Evolutionary conservation across 2,888 invertebrate species (phyloP), one percentile per base, ranked within the genome.

Genomic region (Eremobia ochroleuca): DNA sequence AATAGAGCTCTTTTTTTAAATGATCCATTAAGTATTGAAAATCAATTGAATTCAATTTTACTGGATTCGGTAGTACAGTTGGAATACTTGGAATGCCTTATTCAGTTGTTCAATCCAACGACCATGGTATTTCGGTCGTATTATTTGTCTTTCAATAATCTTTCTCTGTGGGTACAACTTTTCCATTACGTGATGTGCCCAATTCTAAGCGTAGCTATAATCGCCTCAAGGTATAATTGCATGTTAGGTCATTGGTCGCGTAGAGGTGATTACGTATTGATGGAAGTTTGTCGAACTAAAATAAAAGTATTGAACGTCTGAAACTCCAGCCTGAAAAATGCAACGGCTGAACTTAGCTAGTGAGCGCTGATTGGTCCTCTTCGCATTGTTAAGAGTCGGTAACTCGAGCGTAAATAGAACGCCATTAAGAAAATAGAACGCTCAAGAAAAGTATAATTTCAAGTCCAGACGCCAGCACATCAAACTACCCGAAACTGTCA

Each of bases 171-270:
- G 34, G 28, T 49, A 74, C 49, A 75, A 75, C 40, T 76, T 65
- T 76, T 76, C 59, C n/a, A 52, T 79, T 66, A 65, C 76, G 49
- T 82, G 65, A n/a, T 82, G 58, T 65, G 58, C 34, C 59, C 49
- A 76, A 66, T 66, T 66, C 59, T 21, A 43, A 43, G 65, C 28
- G 34, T 28, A 67, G n/a, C n/a, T 55, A n/a, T 58, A 75, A 66
- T 59, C 34, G 65, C 82, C 82, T 49, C 58, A 75, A 79, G 76
- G 83, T 83, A 31, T 70, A 83, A 83, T 77, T 78, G 77, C 69
- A 55, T 83, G 69, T 70, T 80, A 55, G 55, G 84, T 83, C 65
- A 69, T 46, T 66, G 78, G 40, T 83, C 80, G 64, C 37, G 21
- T 68, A 59, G n/a, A 70, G 18, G 43, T 65, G 28, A 78, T 83